A percentile compares a stretch with the other conserved stretches of the same genome.
Evolutionary conservation across 2,888 invertebrate genomes (phyloP).

Genomic region (Diabrotica balteata): DNA sequence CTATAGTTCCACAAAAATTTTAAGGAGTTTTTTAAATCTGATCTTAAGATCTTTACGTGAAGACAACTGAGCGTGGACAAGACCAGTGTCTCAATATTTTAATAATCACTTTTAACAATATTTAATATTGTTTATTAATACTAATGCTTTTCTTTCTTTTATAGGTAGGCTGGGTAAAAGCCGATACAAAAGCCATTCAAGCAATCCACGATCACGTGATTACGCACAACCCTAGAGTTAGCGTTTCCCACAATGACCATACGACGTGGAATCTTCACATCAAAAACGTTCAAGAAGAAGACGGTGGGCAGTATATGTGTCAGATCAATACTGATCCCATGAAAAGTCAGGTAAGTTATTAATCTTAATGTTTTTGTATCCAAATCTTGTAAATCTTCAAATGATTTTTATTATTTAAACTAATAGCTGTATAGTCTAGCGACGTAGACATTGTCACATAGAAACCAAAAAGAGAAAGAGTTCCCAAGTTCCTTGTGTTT

Average conservation of each 20-base stretch:
- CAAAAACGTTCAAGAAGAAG: slow-evolving; percentile 84
- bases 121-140: no score
- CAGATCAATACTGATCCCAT: slow-evolving; percentile 95
- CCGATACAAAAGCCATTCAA: slow-evolving; percentile 91
- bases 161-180: slow-evolving; percentile 93
- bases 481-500: no score
- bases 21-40: no score
- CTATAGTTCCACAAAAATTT: no score
- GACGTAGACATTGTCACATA: no score
- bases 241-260: slow-evolving; percentile 85
- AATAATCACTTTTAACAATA: no score
- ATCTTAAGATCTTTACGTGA: no score
- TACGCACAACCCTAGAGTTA: slow-evolving; percentile 87
- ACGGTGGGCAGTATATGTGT: slow-evolving; percentile 91
- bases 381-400: neutral
- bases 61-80: no score
- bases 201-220: slow-evolving; percentile 92
- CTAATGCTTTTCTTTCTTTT: slow-evolving; percentile 39
- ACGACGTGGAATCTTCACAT: slow-evolving; percentile 91
- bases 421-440: no score
- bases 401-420: no score
- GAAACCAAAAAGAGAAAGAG: no score
- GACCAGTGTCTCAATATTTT: no score
- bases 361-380: neutral
- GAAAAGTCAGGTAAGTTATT: slow-evolving; percentile 82